These are phyloP conservation scores for Pelochelys cantorii DNA, from an alignment of 2,797 vertebrate species.

Conservation along the genomic window DNA sequence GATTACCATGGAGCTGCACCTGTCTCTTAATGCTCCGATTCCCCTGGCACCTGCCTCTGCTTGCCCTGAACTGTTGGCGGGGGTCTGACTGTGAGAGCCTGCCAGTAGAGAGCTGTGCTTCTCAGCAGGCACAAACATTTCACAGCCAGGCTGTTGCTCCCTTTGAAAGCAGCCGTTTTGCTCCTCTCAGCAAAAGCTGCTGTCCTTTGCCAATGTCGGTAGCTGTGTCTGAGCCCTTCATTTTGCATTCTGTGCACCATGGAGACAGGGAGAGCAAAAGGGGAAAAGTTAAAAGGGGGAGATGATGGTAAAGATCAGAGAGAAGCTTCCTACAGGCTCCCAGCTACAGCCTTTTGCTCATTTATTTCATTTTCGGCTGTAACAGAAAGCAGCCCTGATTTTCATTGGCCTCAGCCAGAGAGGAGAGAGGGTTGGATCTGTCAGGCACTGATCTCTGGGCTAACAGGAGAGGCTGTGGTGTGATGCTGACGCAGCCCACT, in stretches of 20 bases:
- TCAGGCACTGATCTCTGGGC: constrained; percentile 67
- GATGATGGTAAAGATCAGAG: constrained; percentile 57
- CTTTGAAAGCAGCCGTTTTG: neutral
- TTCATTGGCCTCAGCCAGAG: constrained; percentile 64
- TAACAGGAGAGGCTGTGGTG: constrained; percentile 65
- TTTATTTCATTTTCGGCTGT: constrained; percentile 71
- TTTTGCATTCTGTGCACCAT: constrained; percentile 30
- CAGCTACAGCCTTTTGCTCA: constrained; percentile 59
- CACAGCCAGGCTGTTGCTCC: neutral
- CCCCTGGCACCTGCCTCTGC: neutral
- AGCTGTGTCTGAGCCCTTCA: neutral
- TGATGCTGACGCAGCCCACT: constrained; percentile 69
- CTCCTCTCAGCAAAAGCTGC: neutral
- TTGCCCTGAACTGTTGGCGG: neutral
- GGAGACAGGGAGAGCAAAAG: constrained; percentile 34
- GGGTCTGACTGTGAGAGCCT: neutral
- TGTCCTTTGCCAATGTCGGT: neutral
- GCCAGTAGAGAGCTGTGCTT: neutral
- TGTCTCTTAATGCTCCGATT: neutral
- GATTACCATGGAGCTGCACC: neutral
- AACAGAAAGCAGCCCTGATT: constrained; percentile 63
- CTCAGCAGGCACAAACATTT: neutral
- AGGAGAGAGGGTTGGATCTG: constrained; percentile 54
- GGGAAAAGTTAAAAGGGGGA: constrained; percentile 54
- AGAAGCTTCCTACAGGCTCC: constrained; percentile 57